Percentiles rank a stretch among this genome's conserved stretches.
Conservation (phyloP, 2,113 vertebrate genomes). For the Pogonocichla stellata region DNA sequence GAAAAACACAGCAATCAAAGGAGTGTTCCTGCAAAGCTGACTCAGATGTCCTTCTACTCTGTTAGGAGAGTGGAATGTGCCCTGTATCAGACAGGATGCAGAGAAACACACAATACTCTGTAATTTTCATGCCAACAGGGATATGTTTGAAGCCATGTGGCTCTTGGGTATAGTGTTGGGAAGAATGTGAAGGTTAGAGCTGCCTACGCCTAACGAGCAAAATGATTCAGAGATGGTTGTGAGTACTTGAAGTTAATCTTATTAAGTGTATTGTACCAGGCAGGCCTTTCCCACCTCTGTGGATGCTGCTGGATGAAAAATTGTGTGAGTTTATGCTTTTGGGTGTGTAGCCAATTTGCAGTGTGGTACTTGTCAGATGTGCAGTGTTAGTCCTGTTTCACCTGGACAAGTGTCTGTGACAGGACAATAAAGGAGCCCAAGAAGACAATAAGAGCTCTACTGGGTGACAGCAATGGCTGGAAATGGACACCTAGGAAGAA, state of each 20-base stretch:
- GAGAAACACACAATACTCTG: neutral
- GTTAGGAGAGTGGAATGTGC: neutral
- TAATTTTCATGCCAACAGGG: neutral
- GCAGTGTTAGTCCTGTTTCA: neutral
- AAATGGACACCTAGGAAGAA: neutral
- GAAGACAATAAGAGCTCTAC: neutral
- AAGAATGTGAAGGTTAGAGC: neutral
- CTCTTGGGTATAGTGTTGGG: neutral
- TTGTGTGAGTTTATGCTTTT: neutral
- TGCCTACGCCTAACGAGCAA: neutral
- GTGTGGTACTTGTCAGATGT: neutral
- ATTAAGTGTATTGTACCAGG: neutral
- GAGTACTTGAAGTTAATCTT: neutral
- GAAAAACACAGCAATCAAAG: neutral
- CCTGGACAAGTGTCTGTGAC: neutral
- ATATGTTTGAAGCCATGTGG: neutral
- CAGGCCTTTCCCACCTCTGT: neutral
- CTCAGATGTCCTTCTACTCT: neutral
- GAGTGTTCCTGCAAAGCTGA: neutral
- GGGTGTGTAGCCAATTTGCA: neutral
- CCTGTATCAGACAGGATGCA: neutral
- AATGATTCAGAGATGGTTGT: neutral
- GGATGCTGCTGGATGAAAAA: neutral
- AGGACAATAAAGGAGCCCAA: neutral
- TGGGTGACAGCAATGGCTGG: neutral